Percentiles rank a stretch among this genome's conserved stretches.
Evolutionary conservation across 2,888 invertebrate species (phyloP).

Genomic region (Miltochrista miniata): DNA sequence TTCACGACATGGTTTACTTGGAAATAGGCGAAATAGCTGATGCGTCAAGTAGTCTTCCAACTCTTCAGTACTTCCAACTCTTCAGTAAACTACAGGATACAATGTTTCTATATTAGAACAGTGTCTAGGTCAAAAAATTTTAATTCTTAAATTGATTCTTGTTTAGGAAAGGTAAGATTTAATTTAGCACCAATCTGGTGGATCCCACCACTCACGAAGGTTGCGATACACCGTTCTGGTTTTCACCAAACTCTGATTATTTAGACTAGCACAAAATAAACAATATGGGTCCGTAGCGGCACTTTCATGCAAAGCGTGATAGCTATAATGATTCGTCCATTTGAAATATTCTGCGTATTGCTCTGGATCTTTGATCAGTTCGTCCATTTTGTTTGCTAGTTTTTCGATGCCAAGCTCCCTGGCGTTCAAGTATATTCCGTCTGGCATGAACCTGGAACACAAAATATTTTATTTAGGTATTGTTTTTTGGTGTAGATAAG

Average conservation of each 20-base stretch:
- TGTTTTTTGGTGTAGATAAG: background rate
- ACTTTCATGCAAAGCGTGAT: background rate
- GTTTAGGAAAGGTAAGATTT: no score
- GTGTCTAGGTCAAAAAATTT: no score
- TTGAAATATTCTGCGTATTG: background rate
- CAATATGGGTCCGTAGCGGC: background rate
- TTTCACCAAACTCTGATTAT: background rate
- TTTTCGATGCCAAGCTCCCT: background rate
- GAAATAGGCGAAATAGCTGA: no score
- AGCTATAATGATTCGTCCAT: conserved; percentile 4
- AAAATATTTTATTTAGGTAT: background rate
- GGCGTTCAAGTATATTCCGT: background rate
- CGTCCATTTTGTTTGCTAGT: background rate
- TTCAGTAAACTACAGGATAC: no score
- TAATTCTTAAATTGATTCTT: no score
- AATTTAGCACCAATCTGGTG: background rate
- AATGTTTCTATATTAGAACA: no score
- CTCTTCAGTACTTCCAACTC: no score
- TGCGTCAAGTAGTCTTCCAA: no score
- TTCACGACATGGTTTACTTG: no score
- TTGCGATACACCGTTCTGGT: background rate
- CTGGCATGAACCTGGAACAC: background rate
- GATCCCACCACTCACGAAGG: background rate
- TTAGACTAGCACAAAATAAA: background rate
- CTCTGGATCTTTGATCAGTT: background rate